A percentile compares a stretch with the other conserved stretches of the same genome.
Evolutionary conservation across 2,113 vertebrate genomes (phyloP).

Genomic region (Pterophyllum scalare): DNA sequence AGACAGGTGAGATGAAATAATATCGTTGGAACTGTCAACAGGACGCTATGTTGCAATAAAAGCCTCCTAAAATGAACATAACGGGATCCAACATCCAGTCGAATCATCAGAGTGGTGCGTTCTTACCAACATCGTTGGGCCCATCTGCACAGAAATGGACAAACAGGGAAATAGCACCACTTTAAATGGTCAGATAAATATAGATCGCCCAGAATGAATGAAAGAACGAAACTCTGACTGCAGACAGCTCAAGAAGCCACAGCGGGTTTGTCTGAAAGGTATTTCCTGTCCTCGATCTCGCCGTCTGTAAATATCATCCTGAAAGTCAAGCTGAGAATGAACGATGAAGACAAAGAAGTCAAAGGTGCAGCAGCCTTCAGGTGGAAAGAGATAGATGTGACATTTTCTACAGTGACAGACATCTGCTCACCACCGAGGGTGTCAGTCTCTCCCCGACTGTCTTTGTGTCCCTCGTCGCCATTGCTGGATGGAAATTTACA

Average conservation of each 20-base stretch:
- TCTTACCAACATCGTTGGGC: neutral
- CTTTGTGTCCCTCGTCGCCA: neutral
- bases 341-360: neutral
- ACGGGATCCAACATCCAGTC: neutral
- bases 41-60: neutral
- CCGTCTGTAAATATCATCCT: neutral
- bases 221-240: neutral
- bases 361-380: slow-evolving; percentile 9
- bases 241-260: neutral
- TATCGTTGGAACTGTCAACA: neutral
- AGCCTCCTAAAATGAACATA: neutral
- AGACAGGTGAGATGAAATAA: neutral
- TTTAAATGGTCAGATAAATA: neutral
- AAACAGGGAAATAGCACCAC: neutral
- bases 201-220: neutral
- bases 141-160: neutral
- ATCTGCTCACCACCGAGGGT: slow-evolving; percentile 54
- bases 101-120: neutral
- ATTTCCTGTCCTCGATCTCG: neutral
- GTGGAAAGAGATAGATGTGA: slow-evolving; percentile 38
- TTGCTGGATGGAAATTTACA: slow-evolving; percentile 78
- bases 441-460: neutral
- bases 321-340: neutral
- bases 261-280: neutral
- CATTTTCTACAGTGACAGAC: slow-evolving; percentile 51